A percentile compares a stretch with the other conserved stretches of the same genome.
phyloP scores from a whole-genome alignment of 2,797 vertebrate species.

The Carapus acus region DNA sequence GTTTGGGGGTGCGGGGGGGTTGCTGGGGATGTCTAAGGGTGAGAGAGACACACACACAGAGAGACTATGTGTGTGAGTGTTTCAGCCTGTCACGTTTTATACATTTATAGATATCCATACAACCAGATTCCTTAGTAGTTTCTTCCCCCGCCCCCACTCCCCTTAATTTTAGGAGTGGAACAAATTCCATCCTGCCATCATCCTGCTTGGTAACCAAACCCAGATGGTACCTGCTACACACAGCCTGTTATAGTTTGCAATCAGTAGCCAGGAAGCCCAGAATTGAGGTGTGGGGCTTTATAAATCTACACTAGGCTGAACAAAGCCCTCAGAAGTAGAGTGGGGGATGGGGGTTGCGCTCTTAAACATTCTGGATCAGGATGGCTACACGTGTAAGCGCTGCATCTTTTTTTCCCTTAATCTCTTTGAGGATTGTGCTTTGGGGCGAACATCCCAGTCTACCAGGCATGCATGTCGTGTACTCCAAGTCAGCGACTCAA shows the following conservation, averaged over 20 bases:
- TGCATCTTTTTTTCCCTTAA: neutral
- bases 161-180: constrained; percentile 32
- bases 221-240: constrained; percentile 74
- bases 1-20: too few relatives aligned
- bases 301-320: constrained; percentile 44
- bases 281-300: constrained; percentile 41
- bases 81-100: neutral
- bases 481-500: constrained; percentile 35
- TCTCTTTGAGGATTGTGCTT: neutral
- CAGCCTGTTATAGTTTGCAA: constrained; percentile 63
- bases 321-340: constrained; percentile 25
- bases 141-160: constrained; percentile 20
- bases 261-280: constrained; percentile 62
- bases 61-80: constrained; percentile 10
- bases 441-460: constrained; percentile 30
- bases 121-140: constrained; percentile 8
- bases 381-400: too few relatives aligned
- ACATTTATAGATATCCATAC: neutral
- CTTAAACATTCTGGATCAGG: too few relatives aligned
- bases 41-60: too few relatives aligned
- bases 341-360: neutral
- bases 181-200: constrained; percentile 36
- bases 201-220: constrained; percentile 60
- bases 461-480: constrained; percentile 32
- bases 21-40: too few relatives aligned